Evolutionary conservation across 2,888 invertebrate species (phyloP).

Genomic region (Balanococcus diminutus): DNA sequence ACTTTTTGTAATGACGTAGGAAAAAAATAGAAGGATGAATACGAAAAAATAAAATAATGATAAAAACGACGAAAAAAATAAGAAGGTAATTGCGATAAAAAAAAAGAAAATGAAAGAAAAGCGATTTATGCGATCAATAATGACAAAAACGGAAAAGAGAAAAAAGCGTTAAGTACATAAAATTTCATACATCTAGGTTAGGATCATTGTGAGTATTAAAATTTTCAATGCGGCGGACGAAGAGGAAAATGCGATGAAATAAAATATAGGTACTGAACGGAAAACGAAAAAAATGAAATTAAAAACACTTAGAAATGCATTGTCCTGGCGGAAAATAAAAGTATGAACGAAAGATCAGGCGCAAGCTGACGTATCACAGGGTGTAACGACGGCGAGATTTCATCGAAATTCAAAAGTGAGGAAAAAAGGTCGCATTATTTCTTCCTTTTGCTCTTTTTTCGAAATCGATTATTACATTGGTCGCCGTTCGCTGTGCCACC

Average conservation of each 20-base stretch:
- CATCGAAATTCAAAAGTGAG: conserved; percentile 3
- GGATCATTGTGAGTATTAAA: conserved; percentile 51
- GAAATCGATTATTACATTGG: conserved; percentile 55
- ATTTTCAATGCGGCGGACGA: not conserved
- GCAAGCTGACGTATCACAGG: conserved; percentile 52
- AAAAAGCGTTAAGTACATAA: conserved; percentile 49
- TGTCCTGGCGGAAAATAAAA: conserved; percentile 37
- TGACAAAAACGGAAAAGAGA: conserved; percentile 16
- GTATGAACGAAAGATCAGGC: conserved; percentile 46
- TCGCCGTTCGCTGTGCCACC: conserved; percentile 55
- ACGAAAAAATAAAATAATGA: conserved; percentile 28
- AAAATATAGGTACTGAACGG: not conserved
- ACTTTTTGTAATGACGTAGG: conserved; percentile 24
- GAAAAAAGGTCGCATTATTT: conserved; percentile 41
- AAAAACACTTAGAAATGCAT: conserved; percentile 43
- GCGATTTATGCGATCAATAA: conserved; percentile 33
- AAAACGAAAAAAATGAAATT: conserved; percentile 18
- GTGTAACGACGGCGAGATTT: conserved; percentile 48
- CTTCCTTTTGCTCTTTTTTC: conserved; percentile 55
- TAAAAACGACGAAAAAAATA: conserved; percentile 26
- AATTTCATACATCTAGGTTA: conserved; percentile 47
- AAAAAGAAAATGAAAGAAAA: conserved; percentile 27
- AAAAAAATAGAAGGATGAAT: conserved; percentile 18
- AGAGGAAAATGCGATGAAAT: not conserved
- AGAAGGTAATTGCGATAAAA: conserved; percentile 6